Evolutionary conservation across 1,140 invertebrate genomes (phyloP), one percentile per base, ranked within the genome.

Genomic region (Drosophila orena): DNA sequence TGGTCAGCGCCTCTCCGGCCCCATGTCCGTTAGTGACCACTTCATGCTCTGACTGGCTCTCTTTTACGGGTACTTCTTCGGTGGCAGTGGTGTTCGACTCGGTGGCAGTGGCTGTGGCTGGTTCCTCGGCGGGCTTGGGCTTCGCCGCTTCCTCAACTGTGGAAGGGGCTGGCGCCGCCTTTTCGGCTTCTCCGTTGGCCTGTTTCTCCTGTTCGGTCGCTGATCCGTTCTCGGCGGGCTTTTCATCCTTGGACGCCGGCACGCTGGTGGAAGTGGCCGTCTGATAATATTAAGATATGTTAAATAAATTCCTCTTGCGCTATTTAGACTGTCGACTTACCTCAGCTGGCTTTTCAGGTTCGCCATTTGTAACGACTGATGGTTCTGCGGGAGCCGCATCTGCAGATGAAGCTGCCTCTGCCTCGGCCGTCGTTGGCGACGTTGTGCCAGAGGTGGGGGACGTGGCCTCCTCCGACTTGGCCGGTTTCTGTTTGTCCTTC

Each of bases 401-500:
- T 5, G 74, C 60, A 37, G 61, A 47, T 3, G 75, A 72, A 17
- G 70, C 52, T n/a, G 58, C 59, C 20, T 83, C 74, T 46, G 76
- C 71, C 24, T 70, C 68, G n/a, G 65, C 43, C 52, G 68, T 20
- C 24, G 68, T 70, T 3, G 68, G 68, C 53, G 68, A 70, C 43
- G 68, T 71, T 57, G 68, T 70, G 35, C 64, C 65, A 40, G 68
- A 71, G 42, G 81, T 77, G 24, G 90, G 75, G 0, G 86, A 95
- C 73, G 94, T 93, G 1, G 77, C 77, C 35, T 88, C 84, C 76
- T 84, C 49, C 15, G 85, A 94, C 81, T 95, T 95, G 77, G 94
- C 93, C 64, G 96, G 96, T 92, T 97, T 97, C 71, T 94, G 95
- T 93, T 97, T 97, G 84, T 97, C 96, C 92, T 97, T 97, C 92